Percentiles rank a stretch among this genome's conserved stretches.
phyloP scores from a whole-genome alignment of 2,113 vertebrate species.

The Phrynocephalus versicolor region DNA sequence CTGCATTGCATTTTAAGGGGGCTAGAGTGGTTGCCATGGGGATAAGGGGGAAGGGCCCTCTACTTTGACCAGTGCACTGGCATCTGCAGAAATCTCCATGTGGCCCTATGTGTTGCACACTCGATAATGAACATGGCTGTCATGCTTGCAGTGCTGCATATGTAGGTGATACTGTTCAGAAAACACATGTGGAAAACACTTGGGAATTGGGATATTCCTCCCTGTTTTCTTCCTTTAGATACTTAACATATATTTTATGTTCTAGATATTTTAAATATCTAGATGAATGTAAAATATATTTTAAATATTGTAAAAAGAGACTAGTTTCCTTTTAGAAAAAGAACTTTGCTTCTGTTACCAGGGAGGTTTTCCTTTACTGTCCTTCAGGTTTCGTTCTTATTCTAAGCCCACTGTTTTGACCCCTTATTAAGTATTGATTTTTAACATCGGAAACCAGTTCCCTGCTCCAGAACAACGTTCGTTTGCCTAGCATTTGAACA shows the following conservation, averaged over 20 bases:
- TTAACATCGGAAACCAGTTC: not conserved
- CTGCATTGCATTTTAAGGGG: not conserved
- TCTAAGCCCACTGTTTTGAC: not conserved
- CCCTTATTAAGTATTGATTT: not conserved
- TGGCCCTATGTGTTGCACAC: not conserved
- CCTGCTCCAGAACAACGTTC: not conserved
- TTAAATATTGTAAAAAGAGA: not conserved
- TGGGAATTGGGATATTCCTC: not conserved
- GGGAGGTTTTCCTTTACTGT: not conserved
- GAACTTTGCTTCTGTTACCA: not conserved
- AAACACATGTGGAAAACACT: not conserved
- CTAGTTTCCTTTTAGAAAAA: not conserved
- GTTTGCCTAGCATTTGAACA: not conserved
- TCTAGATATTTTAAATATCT: not conserved
- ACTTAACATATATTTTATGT: not conserved
- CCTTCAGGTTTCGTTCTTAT: not conserved
- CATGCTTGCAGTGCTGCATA: not conserved
- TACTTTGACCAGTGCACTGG: too few relatives aligned
- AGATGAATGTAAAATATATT: not conserved
- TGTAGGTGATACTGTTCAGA: not conserved
- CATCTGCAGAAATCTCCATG: not conserved
- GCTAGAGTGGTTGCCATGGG: not conserved
- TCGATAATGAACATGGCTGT: not conserved
- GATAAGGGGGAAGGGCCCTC: too few relatives aligned
- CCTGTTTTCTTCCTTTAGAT: not conserved